These are phyloP conservation scores for Heliocidaris tuberculata DNA, from an alignment of 35 echinoderm and acorn worm genomes.

Conservation along the genomic window DNA sequence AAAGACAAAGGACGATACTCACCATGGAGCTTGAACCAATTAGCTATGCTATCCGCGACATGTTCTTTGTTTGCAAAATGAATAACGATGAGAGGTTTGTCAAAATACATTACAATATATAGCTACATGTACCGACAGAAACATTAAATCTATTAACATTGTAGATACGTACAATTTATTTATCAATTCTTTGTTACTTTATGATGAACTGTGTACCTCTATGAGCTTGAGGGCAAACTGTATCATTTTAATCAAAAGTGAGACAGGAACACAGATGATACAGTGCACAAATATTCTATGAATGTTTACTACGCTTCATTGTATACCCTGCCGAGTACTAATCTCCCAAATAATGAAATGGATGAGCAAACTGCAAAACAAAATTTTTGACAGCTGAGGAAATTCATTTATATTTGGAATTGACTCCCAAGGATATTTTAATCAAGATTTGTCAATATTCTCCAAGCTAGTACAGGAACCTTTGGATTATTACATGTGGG, in stretches of 20 bases:
- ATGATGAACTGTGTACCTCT: too few species aligned
- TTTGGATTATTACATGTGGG: not conserved
- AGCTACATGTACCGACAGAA: too few species aligned
- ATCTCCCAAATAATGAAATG: not conserved
- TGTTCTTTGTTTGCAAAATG: not conserved
- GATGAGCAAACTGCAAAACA: not conserved
- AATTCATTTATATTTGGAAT: not conserved
- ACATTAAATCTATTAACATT: too few species aligned
- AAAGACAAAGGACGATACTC: not conserved
- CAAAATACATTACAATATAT: not conserved
- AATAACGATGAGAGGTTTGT: not conserved
- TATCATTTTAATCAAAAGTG: too few species aligned
- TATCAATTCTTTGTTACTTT: too few species aligned
- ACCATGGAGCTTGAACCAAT: slow-evolving; percentile 6
- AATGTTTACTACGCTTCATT: too few species aligned
- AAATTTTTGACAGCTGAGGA: not conserved
- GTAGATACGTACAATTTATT: too few species aligned
- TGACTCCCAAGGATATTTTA: not conserved
- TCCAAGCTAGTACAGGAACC: not conserved
- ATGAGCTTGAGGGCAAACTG: too few species aligned
- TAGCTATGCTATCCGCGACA: not conserved
- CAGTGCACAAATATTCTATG: too few species aligned
- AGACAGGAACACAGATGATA: too few species aligned
- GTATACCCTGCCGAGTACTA: too few species aligned
- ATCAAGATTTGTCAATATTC: not conserved